phyloP scores from a whole-genome alignment of 2,888 invertebrate species.

The Zeuzera pyrina region DNA sequence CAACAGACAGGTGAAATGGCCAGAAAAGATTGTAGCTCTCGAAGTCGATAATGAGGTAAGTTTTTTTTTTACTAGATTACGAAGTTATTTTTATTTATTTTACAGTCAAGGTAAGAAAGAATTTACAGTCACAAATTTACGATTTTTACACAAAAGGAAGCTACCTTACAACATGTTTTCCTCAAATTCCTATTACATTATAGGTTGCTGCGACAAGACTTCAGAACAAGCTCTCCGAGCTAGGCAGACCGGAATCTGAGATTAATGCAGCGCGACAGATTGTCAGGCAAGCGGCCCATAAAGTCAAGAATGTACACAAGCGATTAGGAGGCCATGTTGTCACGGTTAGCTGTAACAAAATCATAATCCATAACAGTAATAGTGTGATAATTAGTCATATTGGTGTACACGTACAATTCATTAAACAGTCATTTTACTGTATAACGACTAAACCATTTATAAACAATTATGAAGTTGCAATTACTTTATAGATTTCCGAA shows the following conservation, averaged over 20 bases:
- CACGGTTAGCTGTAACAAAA: conserved; percentile 26
- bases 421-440: too few relatives aligned
- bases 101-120: too few relatives aligned
- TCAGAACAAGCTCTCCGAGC: conserved; percentile 56
- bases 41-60: conserved; percentile 58
- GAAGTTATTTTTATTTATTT: neutral
- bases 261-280: conserved; percentile 57
- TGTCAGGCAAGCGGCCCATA: conserved; percentile 55
- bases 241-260: conserved; percentile 57
- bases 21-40: conserved; percentile 61
- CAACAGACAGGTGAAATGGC: conserved; percentile 62
- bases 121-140: neutral
- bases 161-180: neutral
- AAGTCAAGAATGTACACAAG: conserved; percentile 59
- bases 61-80: too few relatives aligned
- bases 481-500: too few relatives aligned
- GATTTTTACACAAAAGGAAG: neutral
- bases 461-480: too few relatives aligned
- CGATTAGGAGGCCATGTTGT: conserved; percentile 53
- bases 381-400: too few relatives aligned
- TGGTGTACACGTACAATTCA: too few relatives aligned
- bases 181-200: neutral
- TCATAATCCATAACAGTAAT: too few relatives aligned
- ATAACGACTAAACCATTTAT: too few relatives aligned
- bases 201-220: conserved; percentile 57